Evolutionary conservation across 2,113 vertebrate species (phyloP), one percentile per base, ranked within the genome.

Genomic region (Nycticebus coucang): DNA sequence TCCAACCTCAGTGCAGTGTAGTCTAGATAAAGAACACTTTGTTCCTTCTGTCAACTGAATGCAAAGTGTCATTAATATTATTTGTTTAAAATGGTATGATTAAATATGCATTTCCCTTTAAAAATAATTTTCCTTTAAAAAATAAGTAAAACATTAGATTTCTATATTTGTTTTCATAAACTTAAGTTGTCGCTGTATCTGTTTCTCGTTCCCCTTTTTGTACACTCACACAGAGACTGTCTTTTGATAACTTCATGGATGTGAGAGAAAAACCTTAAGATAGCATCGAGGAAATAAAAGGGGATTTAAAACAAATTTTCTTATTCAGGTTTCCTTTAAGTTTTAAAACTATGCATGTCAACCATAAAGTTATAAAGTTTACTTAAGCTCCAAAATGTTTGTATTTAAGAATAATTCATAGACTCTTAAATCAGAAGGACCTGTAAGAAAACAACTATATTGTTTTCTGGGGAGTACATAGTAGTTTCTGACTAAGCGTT

Each of bases 401-500:
- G 60, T 84, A 35, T 75, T 94, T 97, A 94, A 95, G 90, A 95
- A 78, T 90, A 91, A 88, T 75, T 90, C 79, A 91, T 57, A 64
- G 19, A 93, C 24, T 87, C 41, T 74, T 92, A 94, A 85, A 85
- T 79, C 4, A 90, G 91, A 97, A 88, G 50, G 26, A 89, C 91
- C 3, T 55, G n/a, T 94, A 94, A 57, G 41, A 92, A 97, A 95
- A 90, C 37, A 86, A 81, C 28, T 95, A 82, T 59, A 19, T 24
- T 82, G 35, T n/a, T n/a, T n/a, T n/a, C n/a, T n/a, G n/a, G n/a
- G n/a, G n/a, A n/a, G 57, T n/a, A 85, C 59, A 89, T 64, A 87
- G 82, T 93, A 91, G 83, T 92, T 96, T 91, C 53, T 96, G 85
- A 95, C 79, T 93, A 95, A 96, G 94, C 50, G 93, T 60, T 96